phyloP scores from a whole-genome alignment of 1,140 invertebrate genomes.

The Leptoteleia sp. region DNA sequence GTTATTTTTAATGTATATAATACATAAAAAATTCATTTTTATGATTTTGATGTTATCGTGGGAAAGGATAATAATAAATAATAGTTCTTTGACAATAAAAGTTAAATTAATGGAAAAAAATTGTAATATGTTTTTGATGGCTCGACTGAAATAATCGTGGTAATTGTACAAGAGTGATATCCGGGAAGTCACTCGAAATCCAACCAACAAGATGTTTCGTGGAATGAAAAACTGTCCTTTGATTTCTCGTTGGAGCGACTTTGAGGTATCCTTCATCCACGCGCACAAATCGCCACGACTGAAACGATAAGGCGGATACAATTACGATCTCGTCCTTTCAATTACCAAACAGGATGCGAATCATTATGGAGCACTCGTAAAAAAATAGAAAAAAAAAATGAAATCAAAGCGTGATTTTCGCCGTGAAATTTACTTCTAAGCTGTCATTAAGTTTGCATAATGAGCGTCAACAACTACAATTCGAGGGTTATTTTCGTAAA shows the following conservation, averaged over 20 bases:
- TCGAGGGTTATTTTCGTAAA: conserved; percentile 25
- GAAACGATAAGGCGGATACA: conserved; percentile 43
- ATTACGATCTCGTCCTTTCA: conserved; percentile 58
- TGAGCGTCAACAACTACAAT: conserved; percentile 11
- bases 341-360: conserved; percentile 60
- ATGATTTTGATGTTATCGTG: background rate
- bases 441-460: conserved; percentile 61
- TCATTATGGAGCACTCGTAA: conserved; percentile 45
- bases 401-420: conserved; percentile 32
- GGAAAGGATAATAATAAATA: too few species aligned
- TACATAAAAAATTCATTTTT: too few species aligned
- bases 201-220: too few species aligned
- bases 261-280: conserved; percentile 28
- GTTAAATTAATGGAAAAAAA: too few species aligned
- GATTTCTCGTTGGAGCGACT: conserved; percentile 12
- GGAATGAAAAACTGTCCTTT: conserved; percentile 26
- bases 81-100: too few species aligned
- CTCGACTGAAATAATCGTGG: conserved; percentile 11
- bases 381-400: conserved; percentile 51
- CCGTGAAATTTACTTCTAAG: conserved; percentile 44
- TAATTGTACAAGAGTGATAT: conserved; percentile 12
- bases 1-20: too few species aligned
- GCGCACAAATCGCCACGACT: conserved; percentile 30
- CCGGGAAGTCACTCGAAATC: conserved; percentile 13
- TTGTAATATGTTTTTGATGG: background rate